These are phyloP conservation scores for Steinernema khuongi DNA, from an alignment of 1,140 invertebrate species.

Conservation along the genomic window DNA sequence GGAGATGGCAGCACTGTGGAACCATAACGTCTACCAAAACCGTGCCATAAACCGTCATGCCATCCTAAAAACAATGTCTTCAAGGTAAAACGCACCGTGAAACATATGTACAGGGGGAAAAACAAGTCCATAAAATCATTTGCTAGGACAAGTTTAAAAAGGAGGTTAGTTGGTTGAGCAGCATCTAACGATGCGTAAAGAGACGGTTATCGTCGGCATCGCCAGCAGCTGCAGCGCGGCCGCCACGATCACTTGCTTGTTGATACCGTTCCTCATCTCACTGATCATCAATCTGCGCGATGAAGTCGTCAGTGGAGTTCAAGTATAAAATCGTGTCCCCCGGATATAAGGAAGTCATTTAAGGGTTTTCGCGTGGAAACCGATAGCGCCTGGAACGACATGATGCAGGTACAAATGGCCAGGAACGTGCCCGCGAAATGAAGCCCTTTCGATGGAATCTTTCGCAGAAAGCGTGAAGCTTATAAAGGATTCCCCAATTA, in stretches of 20 bases:
- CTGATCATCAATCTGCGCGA: slow-evolving; percentile 36
- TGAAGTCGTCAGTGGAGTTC: slow-evolving; percentile 33
- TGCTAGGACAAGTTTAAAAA: too few species aligned
- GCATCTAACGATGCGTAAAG: too few species aligned
- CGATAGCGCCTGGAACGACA: slow-evolving; percentile 41
- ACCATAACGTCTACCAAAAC: too few species aligned
- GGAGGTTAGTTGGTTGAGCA: too few species aligned
- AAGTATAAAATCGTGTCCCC: slow-evolving; percentile 16
- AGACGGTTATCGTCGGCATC: not conserved
- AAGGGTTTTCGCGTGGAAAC: slow-evolving; percentile 38
- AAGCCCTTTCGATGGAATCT: slow-evolving; percentile 39
- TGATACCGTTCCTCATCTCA: slow-evolving; percentile 28
- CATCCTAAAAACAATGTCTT: too few species aligned
- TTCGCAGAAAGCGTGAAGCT: slow-evolving; percentile 34
- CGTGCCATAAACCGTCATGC: too few species aligned
- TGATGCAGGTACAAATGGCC: slow-evolving; percentile 40
- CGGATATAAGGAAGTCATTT: slow-evolving; percentile 21
- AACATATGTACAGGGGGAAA: not conserved
- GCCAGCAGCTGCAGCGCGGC: not conserved
- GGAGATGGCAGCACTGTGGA: too few species aligned
- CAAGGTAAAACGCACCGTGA: too few species aligned
- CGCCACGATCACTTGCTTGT: slow-evolving; percentile 9
- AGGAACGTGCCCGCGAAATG: slow-evolving; percentile 29
- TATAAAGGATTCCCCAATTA: slow-evolving; percentile 33
- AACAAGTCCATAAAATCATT: not conserved